Conservation (phyloP, 1,140 invertebrate species). For the Drosophila melanica region DNA sequence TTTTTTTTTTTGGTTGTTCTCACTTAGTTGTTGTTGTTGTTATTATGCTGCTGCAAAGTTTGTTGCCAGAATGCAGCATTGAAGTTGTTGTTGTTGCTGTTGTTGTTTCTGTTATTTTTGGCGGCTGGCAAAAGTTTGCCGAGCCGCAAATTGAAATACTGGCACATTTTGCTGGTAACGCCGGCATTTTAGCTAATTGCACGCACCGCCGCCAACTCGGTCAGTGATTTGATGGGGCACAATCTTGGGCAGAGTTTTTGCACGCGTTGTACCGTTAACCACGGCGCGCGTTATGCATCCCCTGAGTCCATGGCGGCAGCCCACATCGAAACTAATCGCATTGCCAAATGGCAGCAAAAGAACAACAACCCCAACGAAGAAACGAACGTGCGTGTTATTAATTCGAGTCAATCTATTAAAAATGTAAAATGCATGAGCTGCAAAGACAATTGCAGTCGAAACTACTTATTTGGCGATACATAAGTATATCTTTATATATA, state of each 20-base stretch:
- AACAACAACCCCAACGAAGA: not conserved
- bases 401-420: constrained; percentile 81
- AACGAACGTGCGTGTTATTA: constrained; percentile 63
- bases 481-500: constrained; percentile 8
- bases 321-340: constrained; percentile 57
- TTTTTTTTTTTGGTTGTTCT: constrained; percentile 43
- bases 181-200: constrained; percentile 69
- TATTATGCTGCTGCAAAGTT: constrained; percentile 48
- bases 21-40: constrained; percentile 54
- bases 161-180: constrained; percentile 37
- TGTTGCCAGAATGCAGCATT: constrained; percentile 26
- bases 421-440: constrained; percentile 81
- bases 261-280: constrained; percentile 73
- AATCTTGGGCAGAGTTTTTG: constrained; percentile 3
- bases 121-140: constrained; percentile 61
- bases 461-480: constrained; percentile 16
- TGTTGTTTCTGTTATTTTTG: not conserved
- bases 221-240: constrained; percentile 57
- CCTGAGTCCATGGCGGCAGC: constrained; percentile 37
- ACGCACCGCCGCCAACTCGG: constrained; percentile 59
- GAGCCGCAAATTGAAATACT: constrained; percentile 75
- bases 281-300: constrained; percentile 64
- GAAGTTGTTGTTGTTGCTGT: not conserved
- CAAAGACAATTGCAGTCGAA: constrained; percentile 71
- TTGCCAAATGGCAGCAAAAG: constrained; percentile 8